A percentile compares a stretch with the other conserved stretches of the same genome.
Evolutionary conservation across 2,888 invertebrate species (phyloP).

Genomic region (Fragum sueziense): DNA sequence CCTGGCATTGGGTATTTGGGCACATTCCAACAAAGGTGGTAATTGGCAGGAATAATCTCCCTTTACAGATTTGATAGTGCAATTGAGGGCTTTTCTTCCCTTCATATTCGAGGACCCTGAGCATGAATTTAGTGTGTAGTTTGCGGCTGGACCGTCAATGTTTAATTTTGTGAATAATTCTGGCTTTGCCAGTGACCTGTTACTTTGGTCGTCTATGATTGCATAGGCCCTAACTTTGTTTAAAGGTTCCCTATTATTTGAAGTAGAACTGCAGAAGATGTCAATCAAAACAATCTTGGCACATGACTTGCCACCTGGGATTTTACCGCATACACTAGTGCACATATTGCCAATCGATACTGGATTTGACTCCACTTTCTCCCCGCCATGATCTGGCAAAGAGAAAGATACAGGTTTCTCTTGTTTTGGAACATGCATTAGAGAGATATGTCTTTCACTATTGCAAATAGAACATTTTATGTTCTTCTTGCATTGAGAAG

Average conservation of each 20-base stretch:
- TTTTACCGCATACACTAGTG: conserved; percentile 12
- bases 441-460: not conserved
- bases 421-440: conserved; percentile 1
- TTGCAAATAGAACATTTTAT: conserved; percentile 4
- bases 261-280: not conserved
- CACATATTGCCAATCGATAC: not conserved
- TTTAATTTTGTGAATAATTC: conserved; percentile 5
- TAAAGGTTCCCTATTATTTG: too few species aligned
- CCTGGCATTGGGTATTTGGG: conserved; percentile 15
- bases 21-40: conserved; percentile 26
- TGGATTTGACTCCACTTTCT: conserved; percentile 8
- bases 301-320: conserved; percentile 21
- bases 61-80: conserved; percentile 16
- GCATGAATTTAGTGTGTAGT: conserved; percentile 18
- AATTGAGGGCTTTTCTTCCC: conserved; percentile 16
- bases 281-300: conserved; percentile 31
- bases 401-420: not conserved
- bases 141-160: not conserved
- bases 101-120: not conserved
- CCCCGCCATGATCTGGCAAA: conserved; percentile 21
- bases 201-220: conserved; percentile 21
- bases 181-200: conserved; percentile 21
- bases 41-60: conserved; percentile 3
- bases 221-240: conserved; percentile 25
- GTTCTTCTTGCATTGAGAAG: not conserved